Base-by-base conservation (phyloP, 1,140 invertebrate genomes). In the Ceratoteleas bidentatus region DNA sequence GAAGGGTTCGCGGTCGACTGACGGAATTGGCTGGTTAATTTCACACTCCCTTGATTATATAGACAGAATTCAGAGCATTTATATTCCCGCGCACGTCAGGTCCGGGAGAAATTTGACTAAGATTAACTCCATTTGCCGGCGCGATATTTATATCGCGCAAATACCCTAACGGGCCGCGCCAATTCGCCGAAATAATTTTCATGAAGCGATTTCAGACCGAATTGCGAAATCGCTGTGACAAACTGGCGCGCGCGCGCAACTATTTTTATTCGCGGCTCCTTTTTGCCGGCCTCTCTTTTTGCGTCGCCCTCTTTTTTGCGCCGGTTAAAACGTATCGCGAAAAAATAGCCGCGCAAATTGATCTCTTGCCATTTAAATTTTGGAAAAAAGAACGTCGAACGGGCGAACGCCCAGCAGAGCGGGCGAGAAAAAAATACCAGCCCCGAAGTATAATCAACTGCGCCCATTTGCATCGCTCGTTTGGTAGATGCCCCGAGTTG, bases 21-120 rank as follows among this genome's bases (percentile, higher is more conserved):
- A 58, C 62, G 65, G 84, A 84, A 88, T 87, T 88, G 88, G 83
- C 85, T 85, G 87, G 87, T 89, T 89, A 90, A 90, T 90, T 90
- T 90, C 88, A 90, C 89, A 90, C 87, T 90, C 79, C 88, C 86
- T 88, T 88, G 88, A 89, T 88, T 89, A 90, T 88, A 88, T 89
- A 88, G 85, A 88, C 83, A 87, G 85, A 88, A 87, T 85, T 83
- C 86, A 84, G 84, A 84, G 85, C 86, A 88, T 89, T 90, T 89
- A 88, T 89, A 88, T 88, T 87, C 87, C 61, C 66, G 54, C 53
- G 34, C 56, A 66, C 45, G 54, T 33, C 16, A 34, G 14, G 4
- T 16, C 14, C 24, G 7, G 13, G 11, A 61, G 56, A 61, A 60
- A 56, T 66, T 73, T 73, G 38, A 54, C 56, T 40, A 62, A 80